Evolutionary conservation across 2,113 vertebrate species (phyloP).

Genomic region (Xerus inauris): DNA sequence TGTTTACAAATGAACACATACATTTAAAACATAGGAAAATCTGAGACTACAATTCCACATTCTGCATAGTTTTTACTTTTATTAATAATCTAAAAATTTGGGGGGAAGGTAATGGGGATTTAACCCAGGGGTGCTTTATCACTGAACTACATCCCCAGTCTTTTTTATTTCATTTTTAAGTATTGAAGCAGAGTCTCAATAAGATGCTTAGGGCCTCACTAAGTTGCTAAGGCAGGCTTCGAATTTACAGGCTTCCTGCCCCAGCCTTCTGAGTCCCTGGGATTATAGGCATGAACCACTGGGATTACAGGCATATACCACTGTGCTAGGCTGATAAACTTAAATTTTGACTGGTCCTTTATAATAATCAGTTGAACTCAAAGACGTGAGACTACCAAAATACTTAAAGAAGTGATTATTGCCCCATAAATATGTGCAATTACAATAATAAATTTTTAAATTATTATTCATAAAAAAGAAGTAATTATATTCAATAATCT

Average conservation of each 20-base stretch:
- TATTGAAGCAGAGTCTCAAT: too few species aligned
- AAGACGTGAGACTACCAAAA: not conserved
- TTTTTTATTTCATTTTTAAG: too few species aligned
- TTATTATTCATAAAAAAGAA: not conserved
- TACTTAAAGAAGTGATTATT: conserved; percentile 13
- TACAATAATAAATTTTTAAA: not conserved
- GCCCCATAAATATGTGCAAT: not conserved
- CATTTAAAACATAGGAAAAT: conserved; percentile 26
- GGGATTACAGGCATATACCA: too few species aligned
- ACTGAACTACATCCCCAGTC: too few species aligned
- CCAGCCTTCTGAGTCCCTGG: too few species aligned
- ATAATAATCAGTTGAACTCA: not conserved
- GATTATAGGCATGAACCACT: too few species aligned
- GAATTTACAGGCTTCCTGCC: too few species aligned
- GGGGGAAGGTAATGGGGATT: too few species aligned
- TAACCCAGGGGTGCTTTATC: too few species aligned
- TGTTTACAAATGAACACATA: not conserved
- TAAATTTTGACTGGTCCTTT: not conserved
- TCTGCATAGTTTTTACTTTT: not conserved
- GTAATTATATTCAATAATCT: conserved; percentile 5
- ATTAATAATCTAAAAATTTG: not conserved
- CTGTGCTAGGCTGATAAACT: too few species aligned
- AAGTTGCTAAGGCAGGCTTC: too few species aligned
- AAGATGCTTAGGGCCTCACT: too few species aligned
- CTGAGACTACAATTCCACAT: not conserved